phyloP scores from a whole-genome alignment of 2,888 invertebrate species.

The Nematopogon swammerdamellus region DNA sequence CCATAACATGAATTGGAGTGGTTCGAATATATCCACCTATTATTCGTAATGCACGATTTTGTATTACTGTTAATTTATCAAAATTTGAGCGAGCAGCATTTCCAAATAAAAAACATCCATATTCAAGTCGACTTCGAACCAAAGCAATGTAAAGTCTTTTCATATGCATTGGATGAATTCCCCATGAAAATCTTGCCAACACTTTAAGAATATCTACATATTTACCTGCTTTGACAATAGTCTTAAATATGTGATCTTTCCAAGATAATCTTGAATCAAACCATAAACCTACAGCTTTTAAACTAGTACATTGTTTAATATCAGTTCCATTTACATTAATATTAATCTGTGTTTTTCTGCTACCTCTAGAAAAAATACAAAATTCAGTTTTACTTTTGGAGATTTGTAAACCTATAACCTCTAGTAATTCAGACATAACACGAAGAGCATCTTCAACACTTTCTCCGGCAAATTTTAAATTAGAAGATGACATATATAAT shows the following conservation, averaged over 20 bases:
- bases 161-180: slow-evolving; percentile 1
- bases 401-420: too few species aligned
- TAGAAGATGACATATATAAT: too few species aligned
- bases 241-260: slow-evolving; percentile 12
- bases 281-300: slow-evolving; percentile 13
- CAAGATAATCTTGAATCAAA: slow-evolving; percentile 10
- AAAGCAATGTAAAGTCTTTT: neutral
- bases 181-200: neutral
- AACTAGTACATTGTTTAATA: slow-evolving; percentile 7
- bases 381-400: too few species aligned
- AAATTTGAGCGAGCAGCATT: too few species aligned
- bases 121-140: neutral
- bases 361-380: too few species aligned
- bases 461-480: too few species aligned
- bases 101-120: neutral
- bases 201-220: slow-evolving; percentile 8
- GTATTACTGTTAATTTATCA: too few species aligned
- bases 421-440: too few species aligned
- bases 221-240: slow-evolving; percentile 3
- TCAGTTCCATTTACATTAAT: neutral
- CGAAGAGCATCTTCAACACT: too few species aligned
- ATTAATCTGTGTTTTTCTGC: too few species aligned
- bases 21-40: neutral
- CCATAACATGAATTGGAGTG: too few species aligned
- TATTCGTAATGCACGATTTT: neutral